A percentile compares a stretch with the other conserved stretches of the same genome.
Conservation (phyloP, 2,797 vertebrate genomes). For the Botia almorhae region DNA sequence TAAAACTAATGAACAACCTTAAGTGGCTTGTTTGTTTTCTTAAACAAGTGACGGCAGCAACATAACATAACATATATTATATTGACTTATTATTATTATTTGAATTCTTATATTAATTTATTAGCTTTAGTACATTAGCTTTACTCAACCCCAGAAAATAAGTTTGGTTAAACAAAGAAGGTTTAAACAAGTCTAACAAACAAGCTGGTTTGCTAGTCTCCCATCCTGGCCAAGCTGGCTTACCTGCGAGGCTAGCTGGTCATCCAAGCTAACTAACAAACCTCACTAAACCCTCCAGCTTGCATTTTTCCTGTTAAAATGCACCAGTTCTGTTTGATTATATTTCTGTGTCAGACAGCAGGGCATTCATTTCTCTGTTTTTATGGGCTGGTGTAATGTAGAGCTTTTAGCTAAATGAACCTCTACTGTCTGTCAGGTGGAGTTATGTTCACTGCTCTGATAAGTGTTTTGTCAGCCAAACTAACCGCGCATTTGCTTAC, state of each 20-base stretch:
- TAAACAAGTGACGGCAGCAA: no score
- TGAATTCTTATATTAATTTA: not conserved
- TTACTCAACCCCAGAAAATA: no score
- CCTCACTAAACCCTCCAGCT: not conserved
- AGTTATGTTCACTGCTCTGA: conserved; percentile 61
- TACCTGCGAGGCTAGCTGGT: not conserved
- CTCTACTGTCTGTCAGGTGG: conserved; percentile 52
- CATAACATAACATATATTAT: no score
- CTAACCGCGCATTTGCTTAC: conserved; percentile 56
- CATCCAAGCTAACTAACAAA: not conserved
- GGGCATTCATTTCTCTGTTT: conserved; percentile 57
- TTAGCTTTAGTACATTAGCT: not conserved
- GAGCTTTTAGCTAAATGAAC: conserved; percentile 81
- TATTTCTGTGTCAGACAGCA: conserved; percentile 27
- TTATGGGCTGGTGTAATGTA: conserved; percentile 58
- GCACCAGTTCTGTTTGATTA: not conserved
- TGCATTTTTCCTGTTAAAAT: no score
- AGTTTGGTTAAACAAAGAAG: no score
- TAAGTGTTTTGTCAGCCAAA: conserved; percentile 59
- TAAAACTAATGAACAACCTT: no score
- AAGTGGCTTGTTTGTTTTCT: no score
- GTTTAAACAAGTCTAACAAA: no score
- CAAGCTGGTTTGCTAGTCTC: not conserved
- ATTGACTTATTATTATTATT: no score
- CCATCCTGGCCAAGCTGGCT: not conserved